Evolutionary conservation across 2,888 invertebrate species (phyloP).

Genomic region (Caenorhabditis plicata): DNA sequence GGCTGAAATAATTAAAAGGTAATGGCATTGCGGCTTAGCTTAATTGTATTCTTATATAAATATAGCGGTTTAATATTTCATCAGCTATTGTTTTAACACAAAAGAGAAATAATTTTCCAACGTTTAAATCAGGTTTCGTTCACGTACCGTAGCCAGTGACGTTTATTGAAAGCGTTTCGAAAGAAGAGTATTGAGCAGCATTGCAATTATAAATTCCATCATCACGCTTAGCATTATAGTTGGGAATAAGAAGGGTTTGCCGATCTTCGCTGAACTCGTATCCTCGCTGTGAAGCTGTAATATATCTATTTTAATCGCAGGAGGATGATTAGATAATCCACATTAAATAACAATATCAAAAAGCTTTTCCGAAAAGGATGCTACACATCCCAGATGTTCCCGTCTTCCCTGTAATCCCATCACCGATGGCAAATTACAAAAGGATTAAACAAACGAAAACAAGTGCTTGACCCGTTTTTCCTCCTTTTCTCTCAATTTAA

Average conservation of each 20-base stretch:
- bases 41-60: too few species aligned
- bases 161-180: constrained; percentile 45
- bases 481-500: too few species aligned
- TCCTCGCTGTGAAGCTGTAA: constrained; percentile 45
- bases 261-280: constrained; percentile 53
- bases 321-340: too few species aligned
- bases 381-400: too few species aligned
- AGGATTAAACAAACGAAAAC: too few species aligned
- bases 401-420: too few species aligned
- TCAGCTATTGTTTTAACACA: not conserved
- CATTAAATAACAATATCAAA: not conserved
- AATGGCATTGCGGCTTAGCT: too few species aligned
- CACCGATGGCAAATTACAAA: too few species aligned
- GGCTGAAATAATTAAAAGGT: constrained; percentile 32
- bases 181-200: constrained; percentile 50
- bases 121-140: not conserved
- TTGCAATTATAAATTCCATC: constrained; percentile 56
- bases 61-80: not conserved
- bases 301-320: too few species aligned
- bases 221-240: constrained; percentile 46
- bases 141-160: constrained; percentile 51
- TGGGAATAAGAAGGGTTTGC: constrained; percentile 47
- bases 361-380: too few species aligned
- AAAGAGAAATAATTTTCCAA: not conserved
- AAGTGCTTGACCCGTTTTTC: not conserved